These are phyloP conservation scores for Selenia dentaria DNA, from an alignment of 2,888 invertebrate genomes.

Conservation along the genomic window DNA sequence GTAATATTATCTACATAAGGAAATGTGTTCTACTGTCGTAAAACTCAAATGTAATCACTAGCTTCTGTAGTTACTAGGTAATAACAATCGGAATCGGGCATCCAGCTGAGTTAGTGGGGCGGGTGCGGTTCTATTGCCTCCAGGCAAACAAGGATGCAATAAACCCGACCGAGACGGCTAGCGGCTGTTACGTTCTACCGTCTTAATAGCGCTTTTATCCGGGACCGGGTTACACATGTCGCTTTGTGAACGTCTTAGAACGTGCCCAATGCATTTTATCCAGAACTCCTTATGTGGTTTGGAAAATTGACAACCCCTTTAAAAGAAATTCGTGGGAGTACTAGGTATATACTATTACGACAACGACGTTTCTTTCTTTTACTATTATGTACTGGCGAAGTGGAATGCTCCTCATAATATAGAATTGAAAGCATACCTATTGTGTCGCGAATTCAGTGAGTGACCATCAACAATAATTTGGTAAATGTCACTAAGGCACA, in stretches of 20 bases:
- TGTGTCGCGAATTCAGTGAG: too few species aligned
- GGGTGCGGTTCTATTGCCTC: conserved; percentile 63
- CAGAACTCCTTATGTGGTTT: conserved; percentile 10
- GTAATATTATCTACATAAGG: too few species aligned
- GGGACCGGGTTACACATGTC: conserved; percentile 60
- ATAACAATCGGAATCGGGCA: conserved; percentile 73
- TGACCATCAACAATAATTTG: too few species aligned
- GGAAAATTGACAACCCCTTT: not conserved
- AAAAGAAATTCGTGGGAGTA: too few species aligned
- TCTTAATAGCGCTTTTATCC: conserved; percentile 65
- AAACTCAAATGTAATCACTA: conserved; percentile 19
- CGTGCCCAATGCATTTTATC: conserved; percentile 48
- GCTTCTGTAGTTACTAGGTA: conserved; percentile 51
- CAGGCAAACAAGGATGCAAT: conserved; percentile 78
- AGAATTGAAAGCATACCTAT: too few species aligned
- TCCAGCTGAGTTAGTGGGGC: conserved; percentile 59
- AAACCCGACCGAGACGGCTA: conserved; percentile 68
- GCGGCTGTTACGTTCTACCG: conserved; percentile 54
- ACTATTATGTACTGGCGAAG: too few species aligned
- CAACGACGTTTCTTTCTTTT: too few species aligned
- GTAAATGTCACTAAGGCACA: too few species aligned
- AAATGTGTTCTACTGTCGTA: conserved; percentile 6
- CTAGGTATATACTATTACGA: too few species aligned
- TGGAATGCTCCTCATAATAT: too few species aligned
- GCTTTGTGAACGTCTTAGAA: conserved; percentile 44